These are phyloP conservation scores for Drosophila ustulata DNA, from an alignment of 2,888 invertebrate species.

Conservation along the genomic window DNA sequence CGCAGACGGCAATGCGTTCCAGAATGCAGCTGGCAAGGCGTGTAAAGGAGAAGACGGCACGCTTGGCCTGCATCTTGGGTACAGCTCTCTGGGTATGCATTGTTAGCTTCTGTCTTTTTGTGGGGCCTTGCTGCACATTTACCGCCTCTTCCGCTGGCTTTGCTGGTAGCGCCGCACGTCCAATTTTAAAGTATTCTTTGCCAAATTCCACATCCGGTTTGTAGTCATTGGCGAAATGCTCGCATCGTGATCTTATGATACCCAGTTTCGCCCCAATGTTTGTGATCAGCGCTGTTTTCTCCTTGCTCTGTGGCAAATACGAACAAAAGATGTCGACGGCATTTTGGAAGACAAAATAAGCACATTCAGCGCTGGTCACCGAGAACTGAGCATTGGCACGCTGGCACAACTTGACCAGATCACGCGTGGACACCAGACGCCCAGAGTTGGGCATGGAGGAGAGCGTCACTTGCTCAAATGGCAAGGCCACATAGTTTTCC, in stretches of 20 bases:
- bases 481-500: constrained; percentile 77
- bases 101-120: constrained; percentile 79
- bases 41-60: constrained; percentile 92
- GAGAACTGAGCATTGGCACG: constrained; percentile 91
- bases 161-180: constrained; percentile 88
- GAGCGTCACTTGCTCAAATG: constrained; percentile 77
- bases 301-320: constrained; percentile 88
- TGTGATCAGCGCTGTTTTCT: constrained; percentile 89
- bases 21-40: constrained; percentile 92
- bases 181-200: constrained; percentile 87
- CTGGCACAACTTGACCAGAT: constrained; percentile 96
- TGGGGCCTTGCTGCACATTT: constrained; percentile 32
- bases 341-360: constrained; percentile 89
- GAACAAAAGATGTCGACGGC: constrained; percentile 96
- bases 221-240: constrained; percentile 91
- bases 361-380: constrained; percentile 87
- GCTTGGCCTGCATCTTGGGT: constrained; percentile 61
- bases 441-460: constrained; percentile 84
- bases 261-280: constrained; percentile 93
- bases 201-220: constrained; percentile 91
- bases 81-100: constrained; percentile 55
- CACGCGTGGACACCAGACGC: constrained; percentile 92
- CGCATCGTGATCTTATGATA: constrained; percentile 92
- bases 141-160: constrained; percentile 48
- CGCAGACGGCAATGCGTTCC: constrained; percentile 95